Conservation (phyloP, 1,140 invertebrate species). For the Zaprionus inermis region DNA sequence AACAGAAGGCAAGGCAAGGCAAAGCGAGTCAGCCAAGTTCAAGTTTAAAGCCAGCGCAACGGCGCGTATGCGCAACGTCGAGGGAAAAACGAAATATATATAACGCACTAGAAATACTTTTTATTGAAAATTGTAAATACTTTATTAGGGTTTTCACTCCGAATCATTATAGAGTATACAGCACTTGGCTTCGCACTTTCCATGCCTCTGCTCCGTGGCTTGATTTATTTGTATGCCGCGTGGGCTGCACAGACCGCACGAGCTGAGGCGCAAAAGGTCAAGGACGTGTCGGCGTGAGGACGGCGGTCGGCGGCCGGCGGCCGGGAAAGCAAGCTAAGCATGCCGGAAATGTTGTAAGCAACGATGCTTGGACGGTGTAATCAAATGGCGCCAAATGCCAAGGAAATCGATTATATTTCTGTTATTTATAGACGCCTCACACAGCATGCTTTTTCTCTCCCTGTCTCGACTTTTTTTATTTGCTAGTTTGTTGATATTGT, state of each 20-base stretch:
- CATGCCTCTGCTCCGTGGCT: conserved; percentile 23
- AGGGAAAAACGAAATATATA: not conserved
- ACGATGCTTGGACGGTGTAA: conserved; percentile 49
- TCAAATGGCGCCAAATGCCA: conserved; percentile 65
- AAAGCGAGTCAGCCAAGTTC: conserved; percentile 27
- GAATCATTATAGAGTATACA: conserved; percentile 34
- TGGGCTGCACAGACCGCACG: conserved; percentile 15
- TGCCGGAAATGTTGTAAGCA: conserved; percentile 25
- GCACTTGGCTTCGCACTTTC: conserved; percentile 18
- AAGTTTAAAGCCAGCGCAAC: conserved; percentile 30
- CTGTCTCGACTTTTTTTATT: not conserved
- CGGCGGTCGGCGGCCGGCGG: not conserved
- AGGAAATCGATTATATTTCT: conserved; percentile 68
- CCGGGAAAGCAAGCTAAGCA: not conserved
- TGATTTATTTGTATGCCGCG: conserved; percentile 49
- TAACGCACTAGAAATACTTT: conserved; percentile 18
- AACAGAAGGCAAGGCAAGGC: conserved; percentile 8
- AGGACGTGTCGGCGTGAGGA: conserved; percentile 40
- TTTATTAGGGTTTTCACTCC: too few species aligned
- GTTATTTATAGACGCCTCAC: conserved; percentile 52
- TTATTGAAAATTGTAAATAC: not conserved
- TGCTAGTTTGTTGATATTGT: not conserved
- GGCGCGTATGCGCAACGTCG: conserved; percentile 38
- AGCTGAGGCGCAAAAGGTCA: conserved; percentile 37
- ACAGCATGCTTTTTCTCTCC: not conserved